phyloP scores from a whole-genome alignment of 64 coral and sea anemone genomes.

The Orbicella faveolata region DNA sequence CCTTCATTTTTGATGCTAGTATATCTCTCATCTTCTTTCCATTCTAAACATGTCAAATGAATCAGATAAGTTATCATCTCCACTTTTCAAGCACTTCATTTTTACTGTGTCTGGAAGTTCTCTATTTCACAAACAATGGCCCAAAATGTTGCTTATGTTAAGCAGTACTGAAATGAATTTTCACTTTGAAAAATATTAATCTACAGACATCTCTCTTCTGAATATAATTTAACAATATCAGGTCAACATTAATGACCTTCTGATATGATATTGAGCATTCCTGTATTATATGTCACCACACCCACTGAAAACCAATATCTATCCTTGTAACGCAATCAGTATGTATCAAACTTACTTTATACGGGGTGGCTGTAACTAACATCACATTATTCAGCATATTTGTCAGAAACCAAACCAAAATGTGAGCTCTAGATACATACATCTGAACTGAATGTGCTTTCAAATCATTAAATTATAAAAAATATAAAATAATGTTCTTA shows the following conservation, averaged over 20 bases:
- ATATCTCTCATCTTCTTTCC: conserved; percentile 98
- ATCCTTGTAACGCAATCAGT: not conserved
- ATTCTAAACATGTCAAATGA: conserved; percentile 57
- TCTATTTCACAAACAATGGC: not conserved
- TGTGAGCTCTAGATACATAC: no score
- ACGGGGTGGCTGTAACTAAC: not conserved
- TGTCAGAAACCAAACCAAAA: no score
- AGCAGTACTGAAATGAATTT: not conserved
- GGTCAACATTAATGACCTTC: not conserved
- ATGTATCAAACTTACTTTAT: not conserved
- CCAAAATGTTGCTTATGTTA: not conserved
- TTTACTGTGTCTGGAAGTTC: not conserved
- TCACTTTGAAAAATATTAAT: not conserved
- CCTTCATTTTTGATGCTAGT: conserved; percentile 86
- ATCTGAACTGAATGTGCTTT: no score
- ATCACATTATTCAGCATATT: not conserved
- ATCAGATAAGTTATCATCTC: not conserved
- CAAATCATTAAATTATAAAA: no score
- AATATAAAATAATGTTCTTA: no score
- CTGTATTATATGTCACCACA: conserved; percentile 26
- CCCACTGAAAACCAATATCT: not conserved
- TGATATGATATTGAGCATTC: conserved; percentile 8
- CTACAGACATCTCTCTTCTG: not conserved
- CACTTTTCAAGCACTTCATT: no score
- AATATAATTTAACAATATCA: not conserved